Base-by-base conservation (phyloP, 2,113 vertebrate species). In the Phaethornis superciliosus region DNA sequence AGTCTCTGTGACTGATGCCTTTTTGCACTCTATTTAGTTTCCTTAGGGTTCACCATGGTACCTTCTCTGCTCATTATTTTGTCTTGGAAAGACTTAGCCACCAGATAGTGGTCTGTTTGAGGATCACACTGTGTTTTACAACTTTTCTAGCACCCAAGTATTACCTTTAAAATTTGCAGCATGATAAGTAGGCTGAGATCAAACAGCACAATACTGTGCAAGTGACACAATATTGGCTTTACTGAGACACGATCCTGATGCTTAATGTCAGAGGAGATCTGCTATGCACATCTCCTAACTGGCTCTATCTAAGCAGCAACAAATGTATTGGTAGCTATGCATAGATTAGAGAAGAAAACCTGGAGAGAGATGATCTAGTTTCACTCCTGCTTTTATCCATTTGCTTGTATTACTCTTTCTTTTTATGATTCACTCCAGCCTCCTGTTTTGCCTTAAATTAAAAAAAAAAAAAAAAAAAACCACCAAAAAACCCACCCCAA, bases 31-130 rank as follows among this genome's bases (percentile, higher is more conserved):
- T 9, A 12, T 32, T 78, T 65, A n/a, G 2, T 62, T 69, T 78
- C 65, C 67, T 70, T 70, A 26, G 6, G 3, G 64, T 55, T 6
- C 15, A n/a, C 12, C 3, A 11, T 10, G 11, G 37, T 58, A 22
- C 10, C 5, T 74, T 4, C 24, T 78, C 37, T 78, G n/a, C 46
- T 78, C 15, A 7, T 81, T 74, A 32, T 80, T 86, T 70, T 47
- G 27, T 32, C 24, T 74, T 56, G 32, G 52, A 78, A 88, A 86
- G 33, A 37, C 20, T 21, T 49, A 22, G 32, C 33, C n/a, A 32
- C 22, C 0, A 2, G 15, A 60, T 56, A 18, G 5, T 0, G 0
- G 26, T 69, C 32, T 65, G 69, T 60, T 77, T 78, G 32, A 69
- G 37, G 32, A 58, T 81, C 24, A 42, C 2, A 4, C 13, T 15